Percentiles rank a stretch among this genome's conserved stretches.
These are phyloP conservation scores for Benitochromis conjunctus DNA, from an alignment of 2,113 vertebrate genomes.

Conservation along the genomic window DNA sequence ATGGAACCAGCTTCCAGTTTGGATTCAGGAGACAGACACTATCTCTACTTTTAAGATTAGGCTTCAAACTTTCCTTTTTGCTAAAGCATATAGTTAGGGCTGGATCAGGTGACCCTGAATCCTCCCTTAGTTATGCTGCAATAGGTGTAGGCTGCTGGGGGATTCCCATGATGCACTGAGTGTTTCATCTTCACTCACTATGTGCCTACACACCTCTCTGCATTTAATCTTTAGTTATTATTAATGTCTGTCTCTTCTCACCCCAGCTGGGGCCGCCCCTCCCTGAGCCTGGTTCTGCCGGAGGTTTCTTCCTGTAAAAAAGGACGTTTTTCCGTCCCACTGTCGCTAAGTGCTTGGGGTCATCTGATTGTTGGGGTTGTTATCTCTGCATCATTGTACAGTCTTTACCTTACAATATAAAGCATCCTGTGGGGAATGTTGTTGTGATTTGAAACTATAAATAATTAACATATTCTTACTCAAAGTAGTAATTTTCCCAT, in stretches of 20 bases:
- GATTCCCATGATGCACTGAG: neutral
- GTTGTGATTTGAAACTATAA: neutral
- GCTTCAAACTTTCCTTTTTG: too few relatives aligned
- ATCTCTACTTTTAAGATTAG: too few relatives aligned
- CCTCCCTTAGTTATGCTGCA: neutral
- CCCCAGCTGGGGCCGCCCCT: neutral
- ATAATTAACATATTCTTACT: neutral
- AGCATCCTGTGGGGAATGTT: neutral
- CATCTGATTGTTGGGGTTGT: neutral
- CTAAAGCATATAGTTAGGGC: neutral
- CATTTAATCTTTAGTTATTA: neutral
- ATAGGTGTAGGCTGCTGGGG: rapidly evolving
- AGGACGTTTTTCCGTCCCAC: neutral
- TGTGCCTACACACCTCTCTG: neutral
- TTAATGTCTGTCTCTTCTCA: neutral
- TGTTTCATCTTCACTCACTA: neutral
- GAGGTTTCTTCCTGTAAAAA: neutral
- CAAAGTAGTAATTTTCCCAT: neutral
- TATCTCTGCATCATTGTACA: neutral
- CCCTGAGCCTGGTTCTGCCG: rapidly evolving
- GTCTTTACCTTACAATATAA: neutral
- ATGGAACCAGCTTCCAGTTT: rapidly evolving
- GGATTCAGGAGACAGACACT: too few relatives aligned
- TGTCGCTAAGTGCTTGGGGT: neutral
- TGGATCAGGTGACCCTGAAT: rapidly evolving